A percentile compares a stretch with the other conserved stretches of the same genome.
Evolutionary conservation across 30 jellyfish, hydroid and myxozoan genomes (phyloP).

Genomic region (Phacellophora camtschatica): DNA sequence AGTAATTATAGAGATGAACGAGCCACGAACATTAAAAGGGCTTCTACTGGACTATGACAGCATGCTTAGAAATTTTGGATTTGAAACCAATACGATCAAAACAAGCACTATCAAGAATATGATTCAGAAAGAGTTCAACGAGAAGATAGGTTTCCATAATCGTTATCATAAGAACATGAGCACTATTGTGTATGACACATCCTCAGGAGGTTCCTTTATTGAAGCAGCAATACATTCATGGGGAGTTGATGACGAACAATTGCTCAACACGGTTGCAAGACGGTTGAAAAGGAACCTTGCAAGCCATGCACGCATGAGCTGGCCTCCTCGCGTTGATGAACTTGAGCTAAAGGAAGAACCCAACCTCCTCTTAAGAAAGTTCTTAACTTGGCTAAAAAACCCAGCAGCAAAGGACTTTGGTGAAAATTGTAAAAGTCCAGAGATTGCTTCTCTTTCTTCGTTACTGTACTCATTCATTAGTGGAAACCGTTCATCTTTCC

Average conservation of each 20-base stretch:
- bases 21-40: constrained; percentile 14
- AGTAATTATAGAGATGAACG: background rate
- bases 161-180: background rate
- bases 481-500: background rate
- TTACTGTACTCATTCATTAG: background rate
- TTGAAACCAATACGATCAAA: background rate
- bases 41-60: background rate
- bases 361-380: background rate
- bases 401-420: constrained; percentile 27
- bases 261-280: background rate
- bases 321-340: background rate
- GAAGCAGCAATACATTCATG: constrained; percentile 33
- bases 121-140: background rate
- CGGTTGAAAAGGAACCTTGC: background rate
- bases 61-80: background rate
- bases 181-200: constrained; percentile 19
- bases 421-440: constrained; percentile 11
- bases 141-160: constrained; percentile 9
- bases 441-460: background rate
- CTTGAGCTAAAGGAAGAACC: background rate
- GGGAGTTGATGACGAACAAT: constrained; percentile 5
- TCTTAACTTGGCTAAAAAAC: background rate
- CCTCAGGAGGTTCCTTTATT: constrained; percentile 6
- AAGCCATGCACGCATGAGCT: background rate
- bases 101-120: background rate